Evolutionary conservation across 2,797 vertebrate species (phyloP).

Genomic region (Syngnathus rostellatus): DNA sequence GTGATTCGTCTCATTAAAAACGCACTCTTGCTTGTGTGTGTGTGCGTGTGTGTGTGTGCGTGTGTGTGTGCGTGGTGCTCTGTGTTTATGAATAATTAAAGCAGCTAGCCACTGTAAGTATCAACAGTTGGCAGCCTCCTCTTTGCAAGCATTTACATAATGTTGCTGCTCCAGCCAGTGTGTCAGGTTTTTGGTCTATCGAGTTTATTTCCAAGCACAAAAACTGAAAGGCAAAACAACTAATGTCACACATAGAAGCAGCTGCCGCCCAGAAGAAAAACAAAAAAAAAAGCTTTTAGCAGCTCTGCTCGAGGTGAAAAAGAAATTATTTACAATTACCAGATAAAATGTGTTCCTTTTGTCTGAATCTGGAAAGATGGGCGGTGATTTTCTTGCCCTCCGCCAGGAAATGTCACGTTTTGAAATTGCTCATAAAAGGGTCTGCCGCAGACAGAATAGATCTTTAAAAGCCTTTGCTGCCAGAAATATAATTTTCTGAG

Average conservation of each 20-base stretch:
- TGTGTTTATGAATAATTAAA: slow-evolving; percentile 59
- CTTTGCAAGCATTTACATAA: slow-evolving; percentile 32
- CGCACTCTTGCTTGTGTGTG: slow-evolving; percentile 27
- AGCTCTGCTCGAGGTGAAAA: neutral
- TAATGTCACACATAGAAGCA: slow-evolving; percentile 2
- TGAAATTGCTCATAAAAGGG: neutral
- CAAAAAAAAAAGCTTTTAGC: slow-evolving; percentile 3
- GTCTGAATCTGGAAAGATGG: neutral
- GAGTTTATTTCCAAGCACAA: neutral
- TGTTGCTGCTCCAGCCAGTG: neutral
- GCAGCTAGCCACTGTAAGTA: slow-evolving; percentile 43
- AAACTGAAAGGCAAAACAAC: slow-evolving; percentile 4
- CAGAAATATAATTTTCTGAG: neutral
- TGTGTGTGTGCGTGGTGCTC: slow-evolving; percentile 15
- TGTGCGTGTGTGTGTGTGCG: slow-evolving; percentile 14
- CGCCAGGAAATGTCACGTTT: neutral
- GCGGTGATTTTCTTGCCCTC: neutral
- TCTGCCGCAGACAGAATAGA: neutral
- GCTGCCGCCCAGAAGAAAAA: neutral
- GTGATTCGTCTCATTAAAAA: slow-evolving; percentile 2
- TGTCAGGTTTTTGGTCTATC: neutral
- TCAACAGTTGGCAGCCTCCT: slow-evolving; percentile 44
- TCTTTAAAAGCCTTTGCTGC: neutral
- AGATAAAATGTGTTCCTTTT: neutral
- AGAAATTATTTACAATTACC: neutral